Conservation (phyloP, 2,888 invertebrate species). For the Sesamia inferens region DNA sequence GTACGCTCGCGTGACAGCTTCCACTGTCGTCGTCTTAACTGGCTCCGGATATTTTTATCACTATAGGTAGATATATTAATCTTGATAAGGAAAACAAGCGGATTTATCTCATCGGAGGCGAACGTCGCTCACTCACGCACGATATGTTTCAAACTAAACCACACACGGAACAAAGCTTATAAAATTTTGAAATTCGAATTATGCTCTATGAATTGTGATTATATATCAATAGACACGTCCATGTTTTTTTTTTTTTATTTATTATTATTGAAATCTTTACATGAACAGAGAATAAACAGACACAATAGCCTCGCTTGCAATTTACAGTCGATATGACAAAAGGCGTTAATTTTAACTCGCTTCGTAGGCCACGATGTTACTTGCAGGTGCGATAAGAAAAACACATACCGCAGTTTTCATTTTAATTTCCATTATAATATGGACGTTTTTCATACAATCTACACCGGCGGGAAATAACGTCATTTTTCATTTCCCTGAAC, state of each 20-base stretch:
- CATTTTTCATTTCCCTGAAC: constrained; percentile 14
- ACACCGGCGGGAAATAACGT: constrained; percentile 13
- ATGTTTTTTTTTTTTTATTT: constrained; percentile 1
- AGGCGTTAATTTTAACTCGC: constrained; percentile 59
- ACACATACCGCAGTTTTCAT: constrained; percentile 38
- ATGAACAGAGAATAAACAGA: constrained; percentile 16
- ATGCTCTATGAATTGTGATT: constrained; percentile 13
- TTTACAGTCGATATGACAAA: constrained; percentile 57
- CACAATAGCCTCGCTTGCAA: constrained; percentile 56
- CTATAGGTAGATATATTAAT: constrained; percentile 76
- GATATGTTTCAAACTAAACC: constrained; percentile 48
- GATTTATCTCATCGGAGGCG: constrained; percentile 77
- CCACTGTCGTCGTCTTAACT: constrained; percentile 74
- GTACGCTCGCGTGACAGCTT: constrained; percentile 71
- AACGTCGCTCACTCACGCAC: constrained; percentile 55
- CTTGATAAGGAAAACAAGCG: constrained; percentile 88
- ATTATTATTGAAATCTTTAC: neutral
- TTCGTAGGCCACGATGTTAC: constrained; percentile 28
- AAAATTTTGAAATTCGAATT: constrained; percentile 21
- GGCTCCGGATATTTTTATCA: constrained; percentile 85
- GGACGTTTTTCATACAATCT: constrained; percentile 23
- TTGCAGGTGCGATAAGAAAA: constrained; percentile 58
- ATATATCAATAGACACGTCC: constrained; percentile 8
- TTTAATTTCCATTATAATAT: constrained; percentile 50
- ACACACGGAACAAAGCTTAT: constrained; percentile 9